phyloP scores from a whole-genome alignment of 1,140 invertebrate genomes.

The Drosophila setifemur region DNA sequence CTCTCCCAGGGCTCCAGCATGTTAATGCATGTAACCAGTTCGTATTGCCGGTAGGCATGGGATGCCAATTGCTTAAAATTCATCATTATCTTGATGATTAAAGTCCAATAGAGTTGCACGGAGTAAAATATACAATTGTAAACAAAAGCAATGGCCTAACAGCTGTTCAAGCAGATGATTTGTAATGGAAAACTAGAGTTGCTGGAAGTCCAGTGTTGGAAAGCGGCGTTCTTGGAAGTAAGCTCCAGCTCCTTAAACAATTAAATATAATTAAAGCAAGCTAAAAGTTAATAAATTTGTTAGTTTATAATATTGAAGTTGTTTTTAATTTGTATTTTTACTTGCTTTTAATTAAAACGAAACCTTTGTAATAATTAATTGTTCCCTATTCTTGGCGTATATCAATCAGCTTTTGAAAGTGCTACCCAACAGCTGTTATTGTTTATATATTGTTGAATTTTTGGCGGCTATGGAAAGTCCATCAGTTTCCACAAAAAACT shows the following conservation, averaged over 20 bases:
- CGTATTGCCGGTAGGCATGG: conserved; percentile 73
- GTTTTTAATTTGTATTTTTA: no score
- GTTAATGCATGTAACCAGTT: conserved; percentile 69
- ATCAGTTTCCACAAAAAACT: neutral
- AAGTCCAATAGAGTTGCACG: conserved; percentile 4
- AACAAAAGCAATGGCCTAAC: conserved; percentile 15
- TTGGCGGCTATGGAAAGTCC: conserved; percentile 1
- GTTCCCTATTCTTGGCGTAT: no score
- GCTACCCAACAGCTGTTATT: neutral
- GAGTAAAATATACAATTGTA: conserved; percentile 20
- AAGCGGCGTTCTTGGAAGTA: no score
- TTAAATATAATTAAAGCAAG: no score
- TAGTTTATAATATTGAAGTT: no score
- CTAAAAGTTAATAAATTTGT: no score
- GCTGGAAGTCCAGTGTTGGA: neutral
- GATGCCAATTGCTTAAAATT: conserved; percentile 58
- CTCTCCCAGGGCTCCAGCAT: conserved; percentile 82
- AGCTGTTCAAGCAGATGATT: conserved; percentile 1
- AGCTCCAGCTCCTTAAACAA: no score
- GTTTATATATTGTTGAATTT: neutral
- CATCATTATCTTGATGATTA: conserved; percentile 50
- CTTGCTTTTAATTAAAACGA: no score
- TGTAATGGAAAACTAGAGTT: no score
- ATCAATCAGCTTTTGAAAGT: no score
- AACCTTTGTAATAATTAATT: no score